Evolutionary conservation across 1,140 invertebrate genomes (phyloP).

Genomic region (Agraylea sexmaculata): DNA sequence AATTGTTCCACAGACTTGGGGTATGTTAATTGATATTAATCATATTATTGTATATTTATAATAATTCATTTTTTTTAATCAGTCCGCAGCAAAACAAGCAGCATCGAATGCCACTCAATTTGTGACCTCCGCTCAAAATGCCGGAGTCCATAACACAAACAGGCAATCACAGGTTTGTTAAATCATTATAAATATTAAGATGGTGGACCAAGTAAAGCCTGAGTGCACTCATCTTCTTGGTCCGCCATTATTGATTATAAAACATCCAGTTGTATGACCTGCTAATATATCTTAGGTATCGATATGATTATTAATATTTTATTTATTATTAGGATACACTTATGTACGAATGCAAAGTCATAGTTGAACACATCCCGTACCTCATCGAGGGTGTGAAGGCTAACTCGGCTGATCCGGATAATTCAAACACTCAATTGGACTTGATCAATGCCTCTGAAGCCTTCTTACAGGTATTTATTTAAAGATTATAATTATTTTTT

Average conservation of each 20-base stretch:
- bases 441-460: slow-evolving; percentile 80
- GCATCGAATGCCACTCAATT: slow-evolving; percentile 84
- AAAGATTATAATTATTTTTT: too few relatives aligned
- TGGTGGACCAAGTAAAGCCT: too few relatives aligned
- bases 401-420: slow-evolving; percentile 57
- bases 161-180: slow-evolving; percentile 36
- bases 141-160: slow-evolving; percentile 59
- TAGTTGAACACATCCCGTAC: slow-evolving; percentile 69
- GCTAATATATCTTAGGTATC: too few relatives aligned
- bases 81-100: slow-evolving; percentile 72
- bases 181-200: background rate
- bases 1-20: slow-evolving; percentile 14
- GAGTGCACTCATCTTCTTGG: background rate
- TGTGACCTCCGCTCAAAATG: slow-evolving; percentile 73
- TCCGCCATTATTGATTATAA: background rate
- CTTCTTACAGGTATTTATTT: slow-evolving; percentile 65
- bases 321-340: slow-evolving; percentile 51
- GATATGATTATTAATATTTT: background rate
- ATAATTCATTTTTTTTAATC: slow-evolving; percentile 12
- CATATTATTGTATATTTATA: too few relatives aligned
- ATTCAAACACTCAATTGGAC: slow-evolving; percentile 63
- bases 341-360: slow-evolving; percentile 59
- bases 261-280: too few relatives aligned
- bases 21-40: slow-evolving; percentile 5
- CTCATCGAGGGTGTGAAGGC: slow-evolving; percentile 73